Evolutionary conservation across 2,797 vertebrate genomes (phyloP).

Genomic region (Caiman crocodilus): DNA sequence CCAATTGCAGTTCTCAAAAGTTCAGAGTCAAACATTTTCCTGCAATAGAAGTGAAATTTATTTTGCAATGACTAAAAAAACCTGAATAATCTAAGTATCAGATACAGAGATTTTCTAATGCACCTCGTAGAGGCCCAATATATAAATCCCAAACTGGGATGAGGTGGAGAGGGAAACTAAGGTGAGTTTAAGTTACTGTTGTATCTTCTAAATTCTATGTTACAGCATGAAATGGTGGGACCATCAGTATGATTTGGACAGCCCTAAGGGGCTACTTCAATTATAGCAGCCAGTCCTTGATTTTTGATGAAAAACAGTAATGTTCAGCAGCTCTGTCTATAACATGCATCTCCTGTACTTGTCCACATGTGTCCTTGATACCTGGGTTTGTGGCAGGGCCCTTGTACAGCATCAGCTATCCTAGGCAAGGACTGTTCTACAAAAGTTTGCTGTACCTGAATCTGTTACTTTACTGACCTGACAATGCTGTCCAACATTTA

Average conservation of each 20-base stretch:
- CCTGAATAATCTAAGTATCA: constrained; percentile 5
- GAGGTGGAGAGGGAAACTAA: neutral
- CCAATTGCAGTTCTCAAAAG: constrained; percentile 8
- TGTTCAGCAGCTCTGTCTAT: neutral
- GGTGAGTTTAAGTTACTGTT: neutral
- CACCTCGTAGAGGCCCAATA: neutral
- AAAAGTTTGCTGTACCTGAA: neutral
- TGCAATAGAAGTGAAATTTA: neutral
- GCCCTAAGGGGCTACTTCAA: neutral
- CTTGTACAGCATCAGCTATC: neutral
- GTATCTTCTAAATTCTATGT: neutral
- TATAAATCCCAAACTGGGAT: neutral
- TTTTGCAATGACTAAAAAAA: constrained; percentile 20
- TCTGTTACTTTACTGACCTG: neutral
- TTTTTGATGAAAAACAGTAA: neutral
- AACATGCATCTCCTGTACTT: no score
- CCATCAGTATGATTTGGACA: neutral
- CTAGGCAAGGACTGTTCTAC: rapidly evolving
- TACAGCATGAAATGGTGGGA: neutral
- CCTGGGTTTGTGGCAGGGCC: neutral
- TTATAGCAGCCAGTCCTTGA: neutral
- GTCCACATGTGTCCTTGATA: neutral
- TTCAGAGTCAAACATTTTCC: neutral
- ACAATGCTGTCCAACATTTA: no score
- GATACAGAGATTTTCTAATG: neutral